Conservation (phyloP, 2,888 invertebrate species). For the Icerya purchasi region DNA sequence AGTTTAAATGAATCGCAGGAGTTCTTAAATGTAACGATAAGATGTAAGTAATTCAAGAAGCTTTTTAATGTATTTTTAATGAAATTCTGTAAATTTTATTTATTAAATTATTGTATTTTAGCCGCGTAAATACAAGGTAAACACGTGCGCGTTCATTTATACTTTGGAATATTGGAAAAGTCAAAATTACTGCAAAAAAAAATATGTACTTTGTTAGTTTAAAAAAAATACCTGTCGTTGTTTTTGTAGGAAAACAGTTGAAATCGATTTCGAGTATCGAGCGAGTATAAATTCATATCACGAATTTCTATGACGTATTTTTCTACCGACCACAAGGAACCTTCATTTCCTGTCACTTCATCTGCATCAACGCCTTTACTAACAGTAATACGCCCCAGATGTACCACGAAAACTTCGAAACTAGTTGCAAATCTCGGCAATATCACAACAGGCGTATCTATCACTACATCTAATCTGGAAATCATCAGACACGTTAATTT, state of each 20-base stretch:
- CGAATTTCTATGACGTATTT: slow-evolving; percentile 47
- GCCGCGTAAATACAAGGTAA: too few species aligned
- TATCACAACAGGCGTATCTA: slow-evolving; percentile 81
- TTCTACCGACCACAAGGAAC: slow-evolving; percentile 23
- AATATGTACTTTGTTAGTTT: too few species aligned
- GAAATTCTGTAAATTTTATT: too few species aligned
- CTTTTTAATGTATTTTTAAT: too few species aligned
- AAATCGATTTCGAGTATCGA: slow-evolving; percentile 31
- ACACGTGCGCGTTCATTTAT: too few species aligned
- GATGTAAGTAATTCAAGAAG: too few species aligned
- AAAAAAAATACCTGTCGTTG: neutral
- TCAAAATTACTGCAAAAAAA: too few species aligned
- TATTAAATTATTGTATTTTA: too few species aligned
- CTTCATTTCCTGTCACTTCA: slow-evolving; percentile 10
- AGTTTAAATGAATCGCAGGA: too few species aligned
- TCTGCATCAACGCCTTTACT: slow-evolving; percentile 20
- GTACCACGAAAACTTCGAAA: slow-evolving; percentile 67
- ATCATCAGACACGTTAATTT: slow-evolving; percentile 10
- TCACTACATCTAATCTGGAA: slow-evolving; percentile 46
- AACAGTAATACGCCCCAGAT: slow-evolving; percentile 67
- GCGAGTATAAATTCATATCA: slow-evolving; percentile 70
- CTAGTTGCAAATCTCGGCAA: slow-evolving; percentile 58
- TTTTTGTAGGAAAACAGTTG: slow-evolving; percentile 10
- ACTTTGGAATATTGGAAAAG: too few species aligned
- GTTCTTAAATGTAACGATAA: too few species aligned